Evolutionary conservation across 2,888 invertebrate species (phyloP), one percentile per base, ranked within the genome.

Genomic region (Autographa pulchrina): DNA sequence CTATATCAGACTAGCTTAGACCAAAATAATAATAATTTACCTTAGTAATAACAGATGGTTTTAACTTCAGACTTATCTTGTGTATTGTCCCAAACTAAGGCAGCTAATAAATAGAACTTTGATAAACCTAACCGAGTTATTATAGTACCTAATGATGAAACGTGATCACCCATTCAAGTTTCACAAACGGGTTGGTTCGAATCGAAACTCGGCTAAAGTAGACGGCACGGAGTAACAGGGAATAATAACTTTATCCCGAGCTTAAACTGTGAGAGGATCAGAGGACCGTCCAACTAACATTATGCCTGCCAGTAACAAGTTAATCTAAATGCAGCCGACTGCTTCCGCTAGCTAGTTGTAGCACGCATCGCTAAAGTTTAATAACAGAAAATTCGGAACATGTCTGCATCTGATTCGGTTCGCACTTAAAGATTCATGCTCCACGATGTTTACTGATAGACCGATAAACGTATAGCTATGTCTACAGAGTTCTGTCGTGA

Each of bases 261-360:
- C 91, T 92, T 91, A 91, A 92, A 92, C 94, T 92, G 91, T 85
- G 89, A 91, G 92, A 93, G 91, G 92, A 93, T 92, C 91, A 91
- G 92, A 93, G 91, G 92, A 93, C 92, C 91, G 93, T 88, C 94
- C 93, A 91, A 93, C 94, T 93, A 94, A 94, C 95, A 95, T 94
- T 94, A 93, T 94, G 95, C 92, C 94, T 95, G 94, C 93, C 90
- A 92, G 94, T 95, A 94, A 95, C 95, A 95, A 95, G 94, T 95
- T 95, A 94, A 95, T 95, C 93, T 95, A 94, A 95, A 96, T 95
- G 93, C 93, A 93, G 88, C 93, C 90, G 91, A 91, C 93, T 94
- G 92, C 92, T 90, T 90, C 90, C 82, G 89, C 90, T 80, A 90
- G 91, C 88, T 92, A 90, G 91, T 89, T 90, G 89, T 86, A 85